A percentile compares a stretch with the other conserved stretches of the same genome.
Conservation (phyloP, 2,113 vertebrate genomes). For the Thinocorus orbignyianus region DNA sequence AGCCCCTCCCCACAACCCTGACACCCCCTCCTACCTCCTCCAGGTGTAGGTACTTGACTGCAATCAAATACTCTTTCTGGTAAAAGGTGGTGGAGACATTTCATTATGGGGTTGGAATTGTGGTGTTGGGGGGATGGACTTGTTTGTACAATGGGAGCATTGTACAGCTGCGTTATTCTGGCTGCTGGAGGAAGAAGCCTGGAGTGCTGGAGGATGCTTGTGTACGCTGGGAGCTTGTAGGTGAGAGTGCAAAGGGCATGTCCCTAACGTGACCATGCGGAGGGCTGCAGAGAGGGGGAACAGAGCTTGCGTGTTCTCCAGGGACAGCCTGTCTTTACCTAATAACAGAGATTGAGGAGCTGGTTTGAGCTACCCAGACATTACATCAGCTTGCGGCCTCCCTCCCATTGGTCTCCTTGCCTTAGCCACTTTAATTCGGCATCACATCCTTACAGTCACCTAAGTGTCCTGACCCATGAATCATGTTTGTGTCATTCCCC, state of each 20-base stretch:
- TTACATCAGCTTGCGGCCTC: slow-evolving; percentile 23
- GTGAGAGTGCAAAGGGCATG: slow-evolving; percentile 1
- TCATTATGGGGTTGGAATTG: not conserved
- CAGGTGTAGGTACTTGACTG: not conserved
- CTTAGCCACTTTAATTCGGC: not conserved
- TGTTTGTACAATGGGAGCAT: not conserved
- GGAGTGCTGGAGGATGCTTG: not conserved
- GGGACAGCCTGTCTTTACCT: not conserved
- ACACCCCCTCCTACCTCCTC: not conserved
- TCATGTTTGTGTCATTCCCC: not conserved
- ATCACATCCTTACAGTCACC: not conserved
- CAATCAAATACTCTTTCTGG: not conserved
- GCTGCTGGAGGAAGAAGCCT: not conserved
- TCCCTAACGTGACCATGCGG: not conserved
- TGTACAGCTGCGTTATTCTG: not conserved
- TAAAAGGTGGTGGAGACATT: not conserved
- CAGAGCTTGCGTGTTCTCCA: not conserved
- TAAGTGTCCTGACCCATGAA: not conserved
- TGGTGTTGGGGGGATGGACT: not conserved
- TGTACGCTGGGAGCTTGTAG: not conserved
- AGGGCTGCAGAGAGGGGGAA: not conserved
- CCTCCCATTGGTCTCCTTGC: not conserved
- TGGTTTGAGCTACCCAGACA: slow-evolving; percentile 42
- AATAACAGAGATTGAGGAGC: slow-evolving; percentile 20
- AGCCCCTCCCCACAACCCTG: not conserved